Evolutionary conservation across 2,797 vertebrate species (phyloP).

Genomic region (Spinibarbus caldwelli): DNA sequence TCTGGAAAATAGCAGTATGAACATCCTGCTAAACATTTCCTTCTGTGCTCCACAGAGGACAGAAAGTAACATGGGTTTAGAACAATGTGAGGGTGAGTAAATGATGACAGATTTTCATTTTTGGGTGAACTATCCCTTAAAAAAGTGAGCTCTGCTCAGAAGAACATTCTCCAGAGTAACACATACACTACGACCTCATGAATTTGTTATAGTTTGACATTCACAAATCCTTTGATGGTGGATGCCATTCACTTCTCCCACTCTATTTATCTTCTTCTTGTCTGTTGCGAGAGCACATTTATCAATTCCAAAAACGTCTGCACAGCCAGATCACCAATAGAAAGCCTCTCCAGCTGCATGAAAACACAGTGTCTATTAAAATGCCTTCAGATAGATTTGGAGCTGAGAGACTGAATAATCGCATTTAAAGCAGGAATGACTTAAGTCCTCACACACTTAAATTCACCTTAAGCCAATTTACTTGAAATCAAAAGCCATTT

Average conservation of each 20-base stretch:
- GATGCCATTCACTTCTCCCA: conserved; percentile 2
- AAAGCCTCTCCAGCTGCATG: conserved; percentile 22
- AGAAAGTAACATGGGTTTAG: neutral
- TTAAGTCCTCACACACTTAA: conserved; percentile 77
- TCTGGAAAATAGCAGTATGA: conserved; percentile 1
- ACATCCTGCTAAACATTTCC: conserved; percentile 4
- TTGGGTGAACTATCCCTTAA: neutral
- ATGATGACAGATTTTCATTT: conserved; percentile 24
- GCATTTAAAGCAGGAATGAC: conserved; percentile 77
- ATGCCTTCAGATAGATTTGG: conserved; percentile 71
- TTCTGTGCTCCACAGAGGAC: neutral
- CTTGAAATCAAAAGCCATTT: conserved; percentile 77
- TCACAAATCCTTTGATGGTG: conserved; percentile 17
- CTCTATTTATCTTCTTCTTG: conserved; percentile 2
- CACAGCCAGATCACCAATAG: neutral
- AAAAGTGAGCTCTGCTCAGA: too few relatives aligned
- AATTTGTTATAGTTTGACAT: conserved; percentile 3
- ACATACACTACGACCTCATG: neutral
- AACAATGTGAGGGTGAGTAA: neutral
- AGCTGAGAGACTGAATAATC: conserved; percentile 75
- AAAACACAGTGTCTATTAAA: conserved; percentile 67
- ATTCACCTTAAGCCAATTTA: conserved; percentile 81
- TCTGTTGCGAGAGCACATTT: conserved; percentile 3
- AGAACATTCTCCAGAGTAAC: neutral
- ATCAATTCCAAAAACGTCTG: conserved; percentile 5